phyloP scores from a whole-genome alignment of 2,113 vertebrate species.

The Nannobrachium achirus region DNA sequence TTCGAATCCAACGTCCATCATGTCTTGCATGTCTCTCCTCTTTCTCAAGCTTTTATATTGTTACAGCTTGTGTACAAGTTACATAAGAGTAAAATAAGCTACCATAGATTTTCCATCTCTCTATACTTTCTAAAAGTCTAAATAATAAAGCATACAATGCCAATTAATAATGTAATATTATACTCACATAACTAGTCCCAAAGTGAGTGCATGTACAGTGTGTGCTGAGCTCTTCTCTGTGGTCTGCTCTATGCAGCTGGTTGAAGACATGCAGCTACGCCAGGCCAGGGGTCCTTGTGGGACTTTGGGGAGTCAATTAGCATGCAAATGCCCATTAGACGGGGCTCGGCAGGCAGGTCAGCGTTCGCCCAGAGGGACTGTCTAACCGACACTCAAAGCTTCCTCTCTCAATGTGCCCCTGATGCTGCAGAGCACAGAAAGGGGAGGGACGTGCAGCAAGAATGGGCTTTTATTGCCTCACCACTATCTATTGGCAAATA shows the following conservation, averaged over 20 bases:
- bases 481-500: slow-evolving; percentile 60
- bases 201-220: slow-evolving; percentile 7
- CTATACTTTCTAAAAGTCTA: no score
- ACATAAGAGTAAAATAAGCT: no score
- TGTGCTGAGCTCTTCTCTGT: slow-evolving; percentile 55
- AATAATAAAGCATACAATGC: no score
- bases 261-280: slow-evolving; percentile 46
- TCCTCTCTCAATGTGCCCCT: slow-evolving; percentile 44
- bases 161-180: no score
- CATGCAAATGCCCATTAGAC: slow-evolving; percentile 62
- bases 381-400: slow-evolving; percentile 32
- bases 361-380: slow-evolving; percentile 21
- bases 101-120: no score
- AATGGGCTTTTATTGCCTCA: slow-evolving; percentile 61
- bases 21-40: no score
- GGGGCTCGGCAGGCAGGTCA: slow-evolving; percentile 37
- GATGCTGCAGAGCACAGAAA: slow-evolving; percentile 27
- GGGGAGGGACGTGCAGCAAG: slow-evolving; percentile 31
- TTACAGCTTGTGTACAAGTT: no score
- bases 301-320: slow-evolving; percentile 41
- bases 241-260: slow-evolving; percentile 50
- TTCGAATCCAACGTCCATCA: no score
- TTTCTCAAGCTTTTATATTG: no score
- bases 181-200: background rate
- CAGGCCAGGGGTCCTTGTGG: slow-evolving; percentile 35